These are phyloP conservation scores for Echinarachnius parma DNA, from an alignment of 53 echinoderm and acorn worm species.

Conservation along the genomic window DNA sequence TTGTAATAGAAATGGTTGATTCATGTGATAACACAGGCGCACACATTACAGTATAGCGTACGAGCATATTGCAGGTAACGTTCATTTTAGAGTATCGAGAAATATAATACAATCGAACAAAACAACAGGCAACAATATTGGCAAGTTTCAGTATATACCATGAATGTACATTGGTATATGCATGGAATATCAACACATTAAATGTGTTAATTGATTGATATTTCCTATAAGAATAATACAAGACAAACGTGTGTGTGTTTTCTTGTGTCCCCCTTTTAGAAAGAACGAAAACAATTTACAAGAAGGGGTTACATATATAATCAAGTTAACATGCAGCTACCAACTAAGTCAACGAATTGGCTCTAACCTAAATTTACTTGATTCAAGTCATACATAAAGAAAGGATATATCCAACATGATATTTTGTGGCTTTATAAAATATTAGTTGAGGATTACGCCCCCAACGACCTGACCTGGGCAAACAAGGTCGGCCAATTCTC, in stretches of 20 bases:
- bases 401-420: slow-evolving; percentile 24
- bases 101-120: too few relatives aligned
- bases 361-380: slow-evolving; percentile 25
- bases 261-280: neutral
- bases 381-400: slow-evolving; percentile 21
- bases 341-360: slow-evolving; percentile 22
- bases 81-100: too few relatives aligned
- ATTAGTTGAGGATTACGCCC: neutral
- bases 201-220: neutral
- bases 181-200: too few relatives aligned
- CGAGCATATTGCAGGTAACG: too few relatives aligned
- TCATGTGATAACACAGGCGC: too few relatives aligned
- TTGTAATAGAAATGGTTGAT: too few relatives aligned
- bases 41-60: too few relatives aligned
- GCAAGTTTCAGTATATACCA: too few relatives aligned
- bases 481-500: slow-evolving; percentile 2
- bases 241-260: too few relatives aligned
- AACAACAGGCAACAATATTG: too few relatives aligned
- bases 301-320: neutral
- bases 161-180: too few relatives aligned
- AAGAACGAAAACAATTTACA: slow-evolving; percentile 31
- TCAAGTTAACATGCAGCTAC: slow-evolving; percentile 38
- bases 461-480: neutral
- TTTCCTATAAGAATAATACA: too few relatives aligned
- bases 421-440: slow-evolving; percentile 1